These are phyloP conservation scores for Dermolepida albohirtum DNA, from an alignment of 2,888 invertebrate genomes.

Conservation along the genomic window DNA sequence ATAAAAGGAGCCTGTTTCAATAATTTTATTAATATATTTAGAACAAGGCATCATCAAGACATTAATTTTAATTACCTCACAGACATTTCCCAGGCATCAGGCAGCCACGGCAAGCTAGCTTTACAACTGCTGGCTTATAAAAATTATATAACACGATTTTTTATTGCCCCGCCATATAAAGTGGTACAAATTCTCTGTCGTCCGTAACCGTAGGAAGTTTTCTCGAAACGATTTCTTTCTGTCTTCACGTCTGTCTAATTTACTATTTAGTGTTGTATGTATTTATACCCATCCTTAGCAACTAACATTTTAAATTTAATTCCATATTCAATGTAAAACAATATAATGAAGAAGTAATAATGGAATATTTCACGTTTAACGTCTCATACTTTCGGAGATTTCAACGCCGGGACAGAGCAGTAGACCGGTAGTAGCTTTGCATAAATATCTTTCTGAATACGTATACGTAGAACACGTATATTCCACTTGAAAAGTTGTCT, in stretches of 20 bases:
- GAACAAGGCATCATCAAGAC: conserved; percentile 19
- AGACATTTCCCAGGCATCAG: conserved; percentile 18
- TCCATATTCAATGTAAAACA: too few relatives aligned
- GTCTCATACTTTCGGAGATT: too few relatives aligned
- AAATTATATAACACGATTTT: conserved; percentile 28
- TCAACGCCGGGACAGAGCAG: too few relatives aligned
- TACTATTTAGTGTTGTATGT: too few relatives aligned
- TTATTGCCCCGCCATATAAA: conserved; percentile 21
- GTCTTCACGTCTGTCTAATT: too few relatives aligned
- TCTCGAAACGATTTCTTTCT: too few relatives aligned
- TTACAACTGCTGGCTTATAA: conserved; percentile 25
- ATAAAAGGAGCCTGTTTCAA: too few relatives aligned
- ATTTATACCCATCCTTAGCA: too few relatives aligned
- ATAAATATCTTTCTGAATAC: neutral
- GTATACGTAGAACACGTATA: neutral
- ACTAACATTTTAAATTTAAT: too few relatives aligned
- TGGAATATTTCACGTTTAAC: too few relatives aligned
- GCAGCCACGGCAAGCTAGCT: conserved; percentile 8
- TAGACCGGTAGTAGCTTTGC: neutral
- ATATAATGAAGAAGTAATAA: too few relatives aligned
- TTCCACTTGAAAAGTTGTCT: conserved; percentile 28
- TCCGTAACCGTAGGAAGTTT: too few relatives aligned
- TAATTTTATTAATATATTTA: conserved; percentile 14
- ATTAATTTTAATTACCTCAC: conserved; percentile 25
- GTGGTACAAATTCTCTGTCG: conserved; percentile 10